These are phyloP conservation scores for Dicroscelio sp. DNA, from an alignment of 2,888 invertebrate genomes.

Conservation along the genomic window DNA sequence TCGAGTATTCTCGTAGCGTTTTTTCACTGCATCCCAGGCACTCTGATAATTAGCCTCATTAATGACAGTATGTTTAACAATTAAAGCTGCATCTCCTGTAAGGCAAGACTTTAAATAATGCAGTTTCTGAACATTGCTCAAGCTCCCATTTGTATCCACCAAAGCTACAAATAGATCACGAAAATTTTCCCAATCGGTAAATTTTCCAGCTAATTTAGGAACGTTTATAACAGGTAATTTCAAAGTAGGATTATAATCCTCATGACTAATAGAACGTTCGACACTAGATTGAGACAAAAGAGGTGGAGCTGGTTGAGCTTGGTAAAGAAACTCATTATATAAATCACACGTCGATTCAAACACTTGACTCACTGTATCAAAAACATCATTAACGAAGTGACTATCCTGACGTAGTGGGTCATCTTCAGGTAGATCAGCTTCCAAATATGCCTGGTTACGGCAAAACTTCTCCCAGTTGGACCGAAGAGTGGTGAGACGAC, in stretches of 20 bases:
- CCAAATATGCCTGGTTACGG: neutral
- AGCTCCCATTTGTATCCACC: neutral
- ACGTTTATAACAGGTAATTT: neutral
- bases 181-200: neutral
- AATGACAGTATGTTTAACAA: neutral
- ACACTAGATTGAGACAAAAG: neutral
- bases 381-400: neutral
- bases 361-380: too few relatives aligned
- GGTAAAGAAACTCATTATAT: too few relatives aligned
- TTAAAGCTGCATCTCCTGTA: neutral
- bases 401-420: neutral
- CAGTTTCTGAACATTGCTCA: slow-evolving; percentile 2
- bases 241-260: too few relatives aligned
- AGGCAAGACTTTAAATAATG: neutral
- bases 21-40: neutral
- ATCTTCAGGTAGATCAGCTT: neutral
- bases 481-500: neutral
- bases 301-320: too few relatives aligned
- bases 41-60: neutral
- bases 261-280: too few relatives aligned
- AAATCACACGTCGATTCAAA: too few relatives aligned
- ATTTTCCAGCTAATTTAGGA: neutral
- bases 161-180: slow-evolving; percentile 4
- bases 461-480: neutral
- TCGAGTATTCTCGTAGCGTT: slow-evolving; percentile 1